A percentile compares a stretch with the other conserved stretches of the same genome.
Conservation (phyloP, 2,113 vertebrate genomes). For the Siniperca chuatsi region DNA sequence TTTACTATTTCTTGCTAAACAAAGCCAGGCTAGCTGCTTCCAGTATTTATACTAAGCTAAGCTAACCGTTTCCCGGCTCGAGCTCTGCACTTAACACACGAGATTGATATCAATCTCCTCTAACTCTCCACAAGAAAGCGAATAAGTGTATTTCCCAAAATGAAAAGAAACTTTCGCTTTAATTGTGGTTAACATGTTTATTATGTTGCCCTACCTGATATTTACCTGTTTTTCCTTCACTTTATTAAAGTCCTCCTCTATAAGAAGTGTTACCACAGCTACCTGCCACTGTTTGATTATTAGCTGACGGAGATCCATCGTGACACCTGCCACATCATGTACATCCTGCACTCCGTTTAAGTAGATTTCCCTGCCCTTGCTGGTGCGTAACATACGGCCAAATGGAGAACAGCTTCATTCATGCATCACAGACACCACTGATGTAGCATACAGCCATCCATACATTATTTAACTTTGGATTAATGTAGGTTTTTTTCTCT, state of each 20-base stretch:
- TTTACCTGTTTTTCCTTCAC: background rate
- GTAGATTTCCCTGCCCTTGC: background rate
- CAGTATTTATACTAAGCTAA: background rate
- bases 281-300: background rate
- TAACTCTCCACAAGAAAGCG: background rate
- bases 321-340: background rate
- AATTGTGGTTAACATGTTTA: background rate
- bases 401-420: background rate
- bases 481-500: background rate
- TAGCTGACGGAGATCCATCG: background rate
- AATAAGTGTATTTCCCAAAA: background rate
- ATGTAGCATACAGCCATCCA: background rate
- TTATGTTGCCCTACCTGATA: background rate
- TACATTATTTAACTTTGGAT: background rate
- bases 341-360: background rate
- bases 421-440: background rate
- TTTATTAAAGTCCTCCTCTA: background rate
- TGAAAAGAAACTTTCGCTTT: background rate
- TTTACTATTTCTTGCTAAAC: background rate
- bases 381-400: background rate
- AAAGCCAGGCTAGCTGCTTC: background rate
- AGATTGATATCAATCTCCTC: background rate
- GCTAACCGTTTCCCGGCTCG: too few species aligned
- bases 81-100: background rate
- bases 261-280: background rate